These are phyloP conservation scores for Microcebus murinus DNA, from an alignment of 2,113 vertebrate genomes.

Conservation along the genomic window DNA sequence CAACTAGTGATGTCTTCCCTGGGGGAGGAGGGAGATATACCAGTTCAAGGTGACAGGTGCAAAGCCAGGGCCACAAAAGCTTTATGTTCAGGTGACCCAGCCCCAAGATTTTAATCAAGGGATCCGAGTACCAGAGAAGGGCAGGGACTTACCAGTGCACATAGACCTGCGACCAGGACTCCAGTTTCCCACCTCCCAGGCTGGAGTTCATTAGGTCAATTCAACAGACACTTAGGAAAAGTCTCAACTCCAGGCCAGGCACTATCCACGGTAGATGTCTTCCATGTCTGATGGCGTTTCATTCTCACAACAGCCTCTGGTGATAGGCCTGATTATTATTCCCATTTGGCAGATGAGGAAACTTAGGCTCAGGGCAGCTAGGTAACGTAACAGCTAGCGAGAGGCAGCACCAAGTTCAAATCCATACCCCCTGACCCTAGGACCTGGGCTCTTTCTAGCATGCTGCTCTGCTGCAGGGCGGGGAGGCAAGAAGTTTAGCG, in stretches of 20 bases:
- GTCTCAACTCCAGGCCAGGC: neutral
- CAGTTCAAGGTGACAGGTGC: neutral
- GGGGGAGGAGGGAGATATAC: neutral
- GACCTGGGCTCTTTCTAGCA: neutral
- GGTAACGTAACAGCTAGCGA: neutral
- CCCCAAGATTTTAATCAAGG: neutral
- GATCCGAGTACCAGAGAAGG: neutral
- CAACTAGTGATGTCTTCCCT: constrained; percentile 62
- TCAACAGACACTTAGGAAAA: neutral
- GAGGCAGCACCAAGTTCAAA: neutral
- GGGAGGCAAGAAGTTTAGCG: neutral
- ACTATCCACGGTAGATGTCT: neutral
- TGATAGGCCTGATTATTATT: neutral
- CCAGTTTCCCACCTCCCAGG: neutral
- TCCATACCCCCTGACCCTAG: neutral
- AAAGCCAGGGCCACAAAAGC: neutral
- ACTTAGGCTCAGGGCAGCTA: too few relatives aligned
- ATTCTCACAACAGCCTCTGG: neutral
- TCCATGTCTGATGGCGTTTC: neutral
- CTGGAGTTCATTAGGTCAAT: neutral
- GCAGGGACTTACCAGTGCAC: neutral
- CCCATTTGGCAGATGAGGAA: neutral
- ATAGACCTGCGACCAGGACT: neutral
- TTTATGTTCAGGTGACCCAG: neutral
- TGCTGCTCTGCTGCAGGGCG: neutral